These are phyloP conservation scores for Perca fluviatilis DNA, from an alignment of 2,113 vertebrate species.

Conservation along the genomic window DNA sequence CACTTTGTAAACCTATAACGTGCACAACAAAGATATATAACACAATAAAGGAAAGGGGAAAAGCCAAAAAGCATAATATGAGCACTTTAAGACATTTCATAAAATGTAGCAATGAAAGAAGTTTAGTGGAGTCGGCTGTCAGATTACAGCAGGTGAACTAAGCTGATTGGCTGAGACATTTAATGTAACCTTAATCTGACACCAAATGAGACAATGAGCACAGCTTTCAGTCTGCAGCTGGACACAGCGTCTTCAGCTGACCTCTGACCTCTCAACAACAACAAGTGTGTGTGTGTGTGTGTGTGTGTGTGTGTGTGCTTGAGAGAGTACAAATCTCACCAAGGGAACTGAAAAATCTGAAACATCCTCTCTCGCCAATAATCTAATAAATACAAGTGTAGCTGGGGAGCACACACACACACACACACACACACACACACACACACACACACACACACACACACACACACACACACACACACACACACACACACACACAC, in stretches of 20 bases:
- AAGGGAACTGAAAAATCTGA: slow-evolving; percentile 32
- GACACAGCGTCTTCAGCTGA: slow-evolving; percentile 20
- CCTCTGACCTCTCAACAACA: slow-evolving; percentile 31
- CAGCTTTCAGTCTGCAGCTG: slow-evolving; percentile 52
- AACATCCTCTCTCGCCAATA: slow-evolving; percentile 15
- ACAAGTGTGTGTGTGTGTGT: slow-evolving; percentile 28
- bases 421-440: slow-evolving; percentile 2
- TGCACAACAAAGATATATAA: too few relatives aligned
- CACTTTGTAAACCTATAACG: too few relatives aligned
- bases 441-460: not conserved
- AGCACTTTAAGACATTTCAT: too few relatives aligned
- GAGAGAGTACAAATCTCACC: slow-evolving; percentile 21
- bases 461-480: not conserved
- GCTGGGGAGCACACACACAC: slow-evolving; percentile 4
- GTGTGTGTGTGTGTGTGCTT: not conserved
- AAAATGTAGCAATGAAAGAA: too few relatives aligned
- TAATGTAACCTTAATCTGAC: too few relatives aligned
- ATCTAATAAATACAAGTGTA: slow-evolving; percentile 23
- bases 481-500: not conserved
- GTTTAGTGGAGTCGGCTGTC: too few relatives aligned
- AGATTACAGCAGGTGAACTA: too few relatives aligned
- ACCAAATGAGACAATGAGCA: not conserved
- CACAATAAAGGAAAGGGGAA: too few relatives aligned
- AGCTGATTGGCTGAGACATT: too few relatives aligned
- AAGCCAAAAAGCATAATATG: too few relatives aligned